Percentiles rank a stretch among this genome's conserved stretches.
phyloP scores from a whole-genome alignment of 1,140 invertebrate species.

The Mya arenaria region DNA sequence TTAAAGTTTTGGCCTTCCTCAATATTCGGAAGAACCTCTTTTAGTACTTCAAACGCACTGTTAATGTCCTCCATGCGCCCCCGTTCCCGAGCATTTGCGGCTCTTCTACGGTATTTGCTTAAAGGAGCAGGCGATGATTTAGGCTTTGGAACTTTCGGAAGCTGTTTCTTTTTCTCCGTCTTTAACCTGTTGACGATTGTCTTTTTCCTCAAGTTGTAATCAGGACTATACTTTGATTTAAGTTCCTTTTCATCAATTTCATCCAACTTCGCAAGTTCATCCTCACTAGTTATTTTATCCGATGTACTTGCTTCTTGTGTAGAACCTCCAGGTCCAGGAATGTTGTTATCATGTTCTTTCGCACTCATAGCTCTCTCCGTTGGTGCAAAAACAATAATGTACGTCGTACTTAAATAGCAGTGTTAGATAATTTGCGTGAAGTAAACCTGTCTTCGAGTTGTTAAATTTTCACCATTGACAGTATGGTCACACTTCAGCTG shows the following conservation, averaged over 20 bases:
- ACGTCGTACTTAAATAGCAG: neutral
- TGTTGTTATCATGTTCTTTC: constrained; percentile 7
- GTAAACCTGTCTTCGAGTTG: neutral
- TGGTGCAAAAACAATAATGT: neutral
- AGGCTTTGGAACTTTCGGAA: constrained; percentile 80
- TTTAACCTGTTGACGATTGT: constrained; percentile 53
- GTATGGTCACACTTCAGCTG: constrained; percentile 19
- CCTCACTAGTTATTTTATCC: constrained; percentile 24
- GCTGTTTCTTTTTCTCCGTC: constrained; percentile 47
- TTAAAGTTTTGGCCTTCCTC: constrained; percentile 83
- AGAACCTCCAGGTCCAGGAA: neutral
- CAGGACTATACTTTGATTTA: constrained; percentile 39
- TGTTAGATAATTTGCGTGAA: neutral
- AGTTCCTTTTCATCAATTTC: constrained; percentile 36
- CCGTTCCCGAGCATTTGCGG: constrained; percentile 93
- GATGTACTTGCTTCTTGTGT: neutral
- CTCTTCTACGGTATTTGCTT: constrained; percentile 94
- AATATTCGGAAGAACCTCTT: constrained; percentile 87
- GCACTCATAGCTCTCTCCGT: neutral
- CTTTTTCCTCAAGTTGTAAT: constrained; percentile 49
- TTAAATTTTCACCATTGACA: neutral
- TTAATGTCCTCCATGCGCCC: constrained; percentile 94
- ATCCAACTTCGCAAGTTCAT: constrained; percentile 40
- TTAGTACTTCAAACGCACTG: constrained; percentile 90
- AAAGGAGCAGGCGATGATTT: constrained; percentile 90